phyloP scores from a whole-genome alignment of 2,113 vertebrate genomes.

The Origma solitaria region DNA sequence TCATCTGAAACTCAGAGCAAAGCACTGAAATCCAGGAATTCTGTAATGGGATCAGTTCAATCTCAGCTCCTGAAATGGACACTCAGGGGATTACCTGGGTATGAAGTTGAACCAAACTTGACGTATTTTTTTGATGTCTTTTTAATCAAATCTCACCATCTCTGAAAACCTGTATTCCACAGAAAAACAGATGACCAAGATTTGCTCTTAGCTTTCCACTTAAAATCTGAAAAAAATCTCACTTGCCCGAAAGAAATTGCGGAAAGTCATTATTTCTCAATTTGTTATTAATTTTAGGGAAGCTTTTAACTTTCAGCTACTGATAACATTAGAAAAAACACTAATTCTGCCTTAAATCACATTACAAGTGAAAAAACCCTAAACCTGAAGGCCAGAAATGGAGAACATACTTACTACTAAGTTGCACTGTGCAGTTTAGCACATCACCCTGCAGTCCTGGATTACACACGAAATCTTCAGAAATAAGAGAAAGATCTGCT shows the following conservation, averaged over 20 bases:
- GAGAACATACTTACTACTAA: background rate
- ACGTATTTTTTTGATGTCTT: background rate
- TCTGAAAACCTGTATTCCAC: background rate
- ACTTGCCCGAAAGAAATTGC: background rate
- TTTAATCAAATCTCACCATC: background rate
- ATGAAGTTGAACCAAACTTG: background rate
- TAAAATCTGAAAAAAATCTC: background rate
- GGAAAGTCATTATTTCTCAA: background rate
- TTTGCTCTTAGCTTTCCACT: background rate
- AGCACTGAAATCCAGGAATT: background rate
- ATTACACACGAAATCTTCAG: background rate
- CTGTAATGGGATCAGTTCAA: background rate
- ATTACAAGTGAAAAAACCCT: background rate
- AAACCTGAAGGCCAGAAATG: background rate
- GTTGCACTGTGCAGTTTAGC: background rate
- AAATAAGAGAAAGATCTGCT: conserved; percentile 45
- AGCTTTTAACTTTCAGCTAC: background rate
- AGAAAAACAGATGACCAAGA: background rate
- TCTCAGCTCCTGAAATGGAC: background rate
- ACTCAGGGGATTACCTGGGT: background rate
- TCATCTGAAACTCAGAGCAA: background rate
- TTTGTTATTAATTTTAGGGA: background rate
- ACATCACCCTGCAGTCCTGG: background rate
- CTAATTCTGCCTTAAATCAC: background rate
- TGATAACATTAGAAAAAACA: background rate